Evolutionary conservation across 2,888 invertebrate species (phyloP).

Genomic region (Tetrapedia diversipes): DNA sequence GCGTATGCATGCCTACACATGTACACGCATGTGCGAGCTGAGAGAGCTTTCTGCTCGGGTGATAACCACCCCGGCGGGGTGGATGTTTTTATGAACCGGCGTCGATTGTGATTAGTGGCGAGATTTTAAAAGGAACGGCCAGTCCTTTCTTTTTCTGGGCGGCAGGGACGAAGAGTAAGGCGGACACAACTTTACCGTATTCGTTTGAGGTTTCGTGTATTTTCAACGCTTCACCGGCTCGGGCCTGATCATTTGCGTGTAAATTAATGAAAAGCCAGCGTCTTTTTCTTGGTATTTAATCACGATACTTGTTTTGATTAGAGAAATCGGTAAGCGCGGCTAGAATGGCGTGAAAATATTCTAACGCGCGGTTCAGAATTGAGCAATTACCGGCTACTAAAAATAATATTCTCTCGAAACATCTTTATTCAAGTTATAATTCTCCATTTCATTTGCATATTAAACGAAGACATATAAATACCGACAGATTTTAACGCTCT

Average conservation of each 20-base stretch:
- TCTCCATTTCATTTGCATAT: not conserved
- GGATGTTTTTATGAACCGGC: not conserved
- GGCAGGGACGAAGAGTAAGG: too few species aligned
- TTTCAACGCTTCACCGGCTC: too few species aligned
- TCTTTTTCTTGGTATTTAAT: conserved; percentile 8
- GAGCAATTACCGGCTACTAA: conserved; percentile 4
- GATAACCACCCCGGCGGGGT: not conserved
- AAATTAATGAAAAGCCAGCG: not conserved
- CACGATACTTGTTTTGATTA: conserved; percentile 15
- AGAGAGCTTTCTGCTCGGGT: not conserved
- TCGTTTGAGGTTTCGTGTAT: not conserved
- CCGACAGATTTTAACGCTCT: not conserved
- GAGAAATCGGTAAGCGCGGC: conserved; percentile 25
- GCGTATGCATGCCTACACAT: too few species aligned
- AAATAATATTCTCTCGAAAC: conserved; percentile 3
- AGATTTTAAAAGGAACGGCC: not conserved
- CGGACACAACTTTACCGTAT: too few species aligned
- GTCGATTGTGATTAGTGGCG: conserved; percentile 15
- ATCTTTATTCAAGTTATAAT: not conserved
- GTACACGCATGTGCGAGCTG: not conserved
- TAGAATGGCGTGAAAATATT: conserved; percentile 19
- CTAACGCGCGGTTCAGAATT: not conserved
- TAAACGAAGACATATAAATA: not conserved
- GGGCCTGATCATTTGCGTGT: too few species aligned
- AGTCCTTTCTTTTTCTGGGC: too few species aligned